Percentiles rank a stretch among this genome's conserved stretches.
phyloP scores from a whole-genome alignment of 2,797 vertebrate genomes.

The Notoglanidium macrostoma region DNA sequence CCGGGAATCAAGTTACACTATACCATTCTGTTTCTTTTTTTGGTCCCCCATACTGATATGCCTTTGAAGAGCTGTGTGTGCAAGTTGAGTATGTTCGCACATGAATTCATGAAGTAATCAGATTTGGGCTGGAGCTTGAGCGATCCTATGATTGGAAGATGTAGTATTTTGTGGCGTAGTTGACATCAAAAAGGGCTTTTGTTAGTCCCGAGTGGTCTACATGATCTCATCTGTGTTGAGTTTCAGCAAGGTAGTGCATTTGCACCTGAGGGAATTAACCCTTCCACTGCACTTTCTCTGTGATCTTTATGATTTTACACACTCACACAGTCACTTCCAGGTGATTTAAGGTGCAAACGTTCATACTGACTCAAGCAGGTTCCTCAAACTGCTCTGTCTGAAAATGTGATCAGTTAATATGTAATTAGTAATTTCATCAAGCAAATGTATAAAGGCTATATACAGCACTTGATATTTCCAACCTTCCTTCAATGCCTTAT shows the following conservation, averaged over 20 bases:
- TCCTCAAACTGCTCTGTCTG: slow-evolving; percentile 12
- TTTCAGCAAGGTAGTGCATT: slow-evolving; percentile 29
- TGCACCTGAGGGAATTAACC: slow-evolving; percentile 28
- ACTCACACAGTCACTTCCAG: not conserved
- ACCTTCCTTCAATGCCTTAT: not conserved
- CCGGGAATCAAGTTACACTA: slow-evolving; percentile 21
- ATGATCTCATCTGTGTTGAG: slow-evolving; percentile 43
- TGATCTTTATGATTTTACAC: not conserved
- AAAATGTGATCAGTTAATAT: not conserved
- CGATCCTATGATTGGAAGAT: slow-evolving; percentile 14
- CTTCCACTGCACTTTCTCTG: slow-evolving; percentile 8
- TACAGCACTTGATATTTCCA: not conserved
- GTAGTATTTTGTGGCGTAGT: slow-evolving; percentile 9
- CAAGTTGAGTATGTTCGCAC: not conserved
- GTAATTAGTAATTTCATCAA: not conserved
- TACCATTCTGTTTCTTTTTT: not conserved
- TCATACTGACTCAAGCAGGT: slow-evolving; percentile 26
- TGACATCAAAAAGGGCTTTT: slow-evolving; percentile 35
- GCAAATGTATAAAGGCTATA: not conserved
- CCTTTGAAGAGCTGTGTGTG: not conserved
- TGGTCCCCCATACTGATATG: not conserved
- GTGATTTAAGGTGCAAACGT: not conserved
- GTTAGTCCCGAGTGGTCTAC: slow-evolving; percentile 19
- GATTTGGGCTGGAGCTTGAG: not conserved
- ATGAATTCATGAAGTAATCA: not conserved